Percentiles rank a stretch among this genome's conserved stretches.
These are phyloP conservation scores for Drosophila greeni DNA, from an alignment of 2,888 invertebrate species.

Conservation along the genomic window DNA sequence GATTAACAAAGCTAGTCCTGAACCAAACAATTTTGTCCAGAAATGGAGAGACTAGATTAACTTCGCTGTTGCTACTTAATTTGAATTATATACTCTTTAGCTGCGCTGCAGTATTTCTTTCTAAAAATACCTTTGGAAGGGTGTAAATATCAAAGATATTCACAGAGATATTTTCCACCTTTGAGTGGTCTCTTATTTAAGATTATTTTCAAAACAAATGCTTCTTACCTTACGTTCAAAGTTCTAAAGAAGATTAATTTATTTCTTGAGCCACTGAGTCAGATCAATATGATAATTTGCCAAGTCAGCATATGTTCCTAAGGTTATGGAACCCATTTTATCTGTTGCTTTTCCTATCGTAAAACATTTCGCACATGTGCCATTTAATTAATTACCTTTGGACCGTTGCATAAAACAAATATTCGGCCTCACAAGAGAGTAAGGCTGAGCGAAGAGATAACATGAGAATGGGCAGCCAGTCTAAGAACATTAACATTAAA, in stretches of 20 bases:
- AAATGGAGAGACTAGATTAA: background rate
- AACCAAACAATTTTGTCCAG: background rate
- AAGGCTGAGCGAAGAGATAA: slow-evolving; percentile 20
- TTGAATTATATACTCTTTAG: background rate
- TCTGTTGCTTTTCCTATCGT: slow-evolving; percentile 4
- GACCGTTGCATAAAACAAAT: slow-evolving; percentile 44
- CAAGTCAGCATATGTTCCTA: slow-evolving; percentile 9
- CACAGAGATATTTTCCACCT: background rate
- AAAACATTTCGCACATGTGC: slow-evolving; percentile 27
- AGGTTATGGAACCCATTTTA: slow-evolving; percentile 14
- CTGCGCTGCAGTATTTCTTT: background rate
- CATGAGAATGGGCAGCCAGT: slow-evolving; percentile 36
- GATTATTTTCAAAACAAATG: background rate
- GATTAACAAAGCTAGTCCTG: background rate
- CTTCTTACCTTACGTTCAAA: background rate
- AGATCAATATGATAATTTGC: background rate
- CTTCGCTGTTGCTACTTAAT: background rate
- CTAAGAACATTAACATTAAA: slow-evolving; percentile 31
- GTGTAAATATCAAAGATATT: background rate
- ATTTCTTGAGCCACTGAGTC: background rate
- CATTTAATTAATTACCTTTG: slow-evolving; percentile 47
- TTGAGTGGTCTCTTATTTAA: background rate
- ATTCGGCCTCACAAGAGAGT: background rate
- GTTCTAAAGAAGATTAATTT: background rate
- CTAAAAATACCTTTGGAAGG: background rate